Evolutionary conservation across 1,140 invertebrate genomes (phyloP), one percentile per base, ranked within the genome.

Genomic region (Babylonia areolata): DNA sequence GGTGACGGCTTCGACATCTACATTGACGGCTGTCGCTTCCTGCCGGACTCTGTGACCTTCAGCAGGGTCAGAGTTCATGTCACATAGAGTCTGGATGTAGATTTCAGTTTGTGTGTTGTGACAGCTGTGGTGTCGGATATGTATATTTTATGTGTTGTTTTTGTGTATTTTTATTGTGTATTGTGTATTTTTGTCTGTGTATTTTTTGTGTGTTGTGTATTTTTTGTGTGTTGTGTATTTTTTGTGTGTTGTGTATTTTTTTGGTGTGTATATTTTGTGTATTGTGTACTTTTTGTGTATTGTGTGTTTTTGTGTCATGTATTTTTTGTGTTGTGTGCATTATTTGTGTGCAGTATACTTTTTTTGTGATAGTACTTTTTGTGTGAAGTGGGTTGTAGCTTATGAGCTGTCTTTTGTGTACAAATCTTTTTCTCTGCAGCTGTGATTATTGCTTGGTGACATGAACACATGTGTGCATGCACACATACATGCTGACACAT

Each of bases 1-100:
- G 91, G 89, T 58, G 93, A 94, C 89, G 93, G 93, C 39, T 94
- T 94, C 91, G 93, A 94, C 89, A 84, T 94, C 23, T 94, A 94
- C 87, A 90, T 94, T 51, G 93, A 94, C 90, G 91, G 89, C 2
- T 91, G 93, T 85, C 90, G 92, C 81, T 93, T 90, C 87, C 85
- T 94, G 28, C 93, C 93, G 54, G 93, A 94, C 79, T 92, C 90
- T 78, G 92, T 93, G 17, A 93, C 93, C 42, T 91, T 93, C 85
- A 90, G 93, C 17, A 92, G 92, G 88, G 93, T 94, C 86, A 84
- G 87, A 73, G 51, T 33, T 35, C 17, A 51, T 51, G 17, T 12
- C 2, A 17, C 17, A 17, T 51, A 51, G 9, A 51, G 73, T 81
- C 51, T 83, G 51, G 15, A 80, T 37, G 28, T 40, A 33, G 78